These are phyloP conservation scores for Epinephelus lanceolatus DNA, from an alignment of 2,113 vertebrate species.

Conservation along the genomic window DNA sequence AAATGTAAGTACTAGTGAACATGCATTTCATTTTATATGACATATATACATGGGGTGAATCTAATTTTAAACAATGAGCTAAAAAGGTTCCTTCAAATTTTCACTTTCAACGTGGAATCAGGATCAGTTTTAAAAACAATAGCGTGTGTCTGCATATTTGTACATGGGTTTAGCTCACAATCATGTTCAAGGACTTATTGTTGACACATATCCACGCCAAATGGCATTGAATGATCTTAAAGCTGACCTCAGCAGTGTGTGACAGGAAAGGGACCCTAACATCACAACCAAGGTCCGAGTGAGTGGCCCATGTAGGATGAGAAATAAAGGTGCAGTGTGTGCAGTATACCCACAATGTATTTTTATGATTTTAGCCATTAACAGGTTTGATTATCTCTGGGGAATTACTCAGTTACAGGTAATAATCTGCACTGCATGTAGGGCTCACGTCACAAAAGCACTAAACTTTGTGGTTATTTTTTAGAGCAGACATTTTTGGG, in stretches of 20 bases:
- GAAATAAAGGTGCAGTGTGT: constrained; percentile 10
- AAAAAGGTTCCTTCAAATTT: neutral
- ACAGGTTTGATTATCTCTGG: neutral
- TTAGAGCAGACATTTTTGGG: constrained; percentile 41
- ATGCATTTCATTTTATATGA: neutral
- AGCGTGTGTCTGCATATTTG: neutral
- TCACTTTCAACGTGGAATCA: neutral
- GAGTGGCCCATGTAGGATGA: neutral
- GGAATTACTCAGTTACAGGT: constrained; percentile 7
- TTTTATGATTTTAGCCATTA: neutral
- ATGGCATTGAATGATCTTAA: neutral
- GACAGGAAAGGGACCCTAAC: constrained; percentile 3
- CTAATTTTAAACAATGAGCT: neutral
- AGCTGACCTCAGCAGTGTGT: neutral
- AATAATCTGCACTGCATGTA: neutral
- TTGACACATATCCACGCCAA: neutral
- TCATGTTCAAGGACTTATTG: neutral
- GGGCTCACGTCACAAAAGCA: constrained; percentile 4
- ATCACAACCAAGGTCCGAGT: neutral
- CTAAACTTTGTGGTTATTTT: constrained; percentile 22
- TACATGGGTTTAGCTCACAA: neutral
- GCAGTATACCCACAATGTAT: neutral
- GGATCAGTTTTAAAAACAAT: neutral
- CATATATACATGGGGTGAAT: neutral
- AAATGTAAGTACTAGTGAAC: neutral